Evolutionary conservation across 92 coral and sea anemone species (phyloP).

Genomic region (Porites rus): DNA sequence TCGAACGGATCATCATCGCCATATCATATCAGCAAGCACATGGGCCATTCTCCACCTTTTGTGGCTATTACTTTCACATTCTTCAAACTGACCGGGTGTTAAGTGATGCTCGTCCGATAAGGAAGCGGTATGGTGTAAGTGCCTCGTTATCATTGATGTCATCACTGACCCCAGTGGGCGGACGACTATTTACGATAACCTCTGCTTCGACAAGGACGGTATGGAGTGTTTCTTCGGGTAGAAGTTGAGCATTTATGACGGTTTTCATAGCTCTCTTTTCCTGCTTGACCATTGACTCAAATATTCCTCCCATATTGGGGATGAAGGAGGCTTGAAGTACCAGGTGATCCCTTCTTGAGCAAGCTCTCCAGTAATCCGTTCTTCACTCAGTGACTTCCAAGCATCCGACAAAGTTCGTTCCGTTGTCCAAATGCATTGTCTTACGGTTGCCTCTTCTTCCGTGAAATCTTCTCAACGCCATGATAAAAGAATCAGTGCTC

Average conservation of each 20-base stretch:
- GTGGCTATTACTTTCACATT: background rate
- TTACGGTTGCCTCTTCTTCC: conserved; percentile 33
- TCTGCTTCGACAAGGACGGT: conserved; percentile 55
- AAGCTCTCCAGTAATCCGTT: background rate
- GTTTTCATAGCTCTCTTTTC: conserved; percentile 40
- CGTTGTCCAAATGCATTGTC: conserved; percentile 36
- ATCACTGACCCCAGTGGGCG: conserved; percentile 48
- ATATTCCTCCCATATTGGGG: conserved; percentile 36
- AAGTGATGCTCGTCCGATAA: conserved; percentile 7
- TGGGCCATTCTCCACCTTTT: background rate
- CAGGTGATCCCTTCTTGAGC: background rate
- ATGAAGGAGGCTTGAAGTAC: conserved; percentile 31
- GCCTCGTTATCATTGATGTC: conserved; percentile 47
- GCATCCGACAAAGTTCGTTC: conserved; percentile 28
- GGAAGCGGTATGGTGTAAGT: conserved; percentile 47
- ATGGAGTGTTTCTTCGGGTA: conserved; percentile 35
- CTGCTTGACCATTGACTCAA: conserved; percentile 2
- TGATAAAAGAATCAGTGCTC: too few relatives aligned
- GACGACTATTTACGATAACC: conserved; percentile 57
- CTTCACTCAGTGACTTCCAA: conserved; percentile 5
- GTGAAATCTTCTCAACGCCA: too few relatives aligned
- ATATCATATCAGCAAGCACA: conserved; percentile 12
- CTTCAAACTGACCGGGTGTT: conserved; percentile 4
- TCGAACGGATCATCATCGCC: background rate
- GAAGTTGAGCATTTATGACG: conserved; percentile 35